Conservation (phyloP, 2,797 vertebrate genomes). For the Gadopsis bispinosus region DNA sequence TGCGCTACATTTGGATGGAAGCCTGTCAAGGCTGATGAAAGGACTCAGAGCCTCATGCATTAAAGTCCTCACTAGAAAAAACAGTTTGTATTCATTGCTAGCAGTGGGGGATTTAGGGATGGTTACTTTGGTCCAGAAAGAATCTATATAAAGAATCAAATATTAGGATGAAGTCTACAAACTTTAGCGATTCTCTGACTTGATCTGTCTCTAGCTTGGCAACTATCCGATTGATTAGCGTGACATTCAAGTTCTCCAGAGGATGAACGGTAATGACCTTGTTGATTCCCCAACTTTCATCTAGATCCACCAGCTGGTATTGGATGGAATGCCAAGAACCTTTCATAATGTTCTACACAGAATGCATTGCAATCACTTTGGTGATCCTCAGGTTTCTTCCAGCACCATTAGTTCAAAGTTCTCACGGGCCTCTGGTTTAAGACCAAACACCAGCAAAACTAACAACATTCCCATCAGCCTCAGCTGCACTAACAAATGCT, state of each 20-base stretch:
- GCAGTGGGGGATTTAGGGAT: background rate
- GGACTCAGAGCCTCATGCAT: background rate
- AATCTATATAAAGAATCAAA: background rate
- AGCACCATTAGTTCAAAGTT: background rate
- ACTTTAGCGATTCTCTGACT: background rate
- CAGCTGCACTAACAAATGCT: background rate
- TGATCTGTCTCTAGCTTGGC: background rate
- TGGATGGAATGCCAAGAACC: background rate
- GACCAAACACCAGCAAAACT: background rate
- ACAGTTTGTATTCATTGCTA: background rate
- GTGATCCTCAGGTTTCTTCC: background rate
- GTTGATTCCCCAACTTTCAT: background rate
- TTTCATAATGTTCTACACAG: background rate
- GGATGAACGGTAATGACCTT: background rate
- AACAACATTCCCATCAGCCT: background rate
- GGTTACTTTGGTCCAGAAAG: background rate
- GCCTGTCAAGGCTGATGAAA: background rate
- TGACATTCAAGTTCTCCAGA: background rate
- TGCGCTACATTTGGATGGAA: background rate
- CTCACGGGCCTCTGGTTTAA: background rate
- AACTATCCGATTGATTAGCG: background rate
- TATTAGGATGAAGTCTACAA: background rate
- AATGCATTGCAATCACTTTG: background rate
- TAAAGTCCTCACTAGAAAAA: background rate
- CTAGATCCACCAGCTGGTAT: background rate